Evolutionary conservation across 2,113 vertebrate species (phyloP).

Genomic region (Upupa epops): DNA sequence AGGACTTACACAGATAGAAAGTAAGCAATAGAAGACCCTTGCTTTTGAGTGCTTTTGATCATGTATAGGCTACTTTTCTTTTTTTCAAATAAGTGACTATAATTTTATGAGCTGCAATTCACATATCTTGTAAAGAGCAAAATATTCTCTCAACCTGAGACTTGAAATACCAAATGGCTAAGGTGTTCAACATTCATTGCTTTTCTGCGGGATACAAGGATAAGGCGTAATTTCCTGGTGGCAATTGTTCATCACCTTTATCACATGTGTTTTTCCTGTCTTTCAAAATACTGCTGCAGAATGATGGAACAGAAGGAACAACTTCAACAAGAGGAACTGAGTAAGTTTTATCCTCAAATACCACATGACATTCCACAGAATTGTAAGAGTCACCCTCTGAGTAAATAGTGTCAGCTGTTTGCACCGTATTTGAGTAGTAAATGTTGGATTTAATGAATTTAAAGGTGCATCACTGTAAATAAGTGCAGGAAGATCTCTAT

Average conservation of each 20-base stretch:
- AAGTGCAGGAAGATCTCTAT: neutral
- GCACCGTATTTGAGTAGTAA: neutral
- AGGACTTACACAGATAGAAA: neutral
- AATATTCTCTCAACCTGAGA: neutral
- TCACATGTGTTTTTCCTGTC: neutral
- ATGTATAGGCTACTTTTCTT: neutral
- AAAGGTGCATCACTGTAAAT: neutral
- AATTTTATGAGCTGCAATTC: neutral
- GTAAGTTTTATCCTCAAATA: neutral
- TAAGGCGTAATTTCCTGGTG: neutral
- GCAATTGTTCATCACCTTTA: constrained; percentile 2
- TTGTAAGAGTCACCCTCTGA: neutral
- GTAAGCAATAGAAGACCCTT: neutral
- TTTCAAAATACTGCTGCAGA: neutral
- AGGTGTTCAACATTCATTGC: neutral
- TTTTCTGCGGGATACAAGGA: neutral
- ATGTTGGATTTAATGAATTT: neutral
- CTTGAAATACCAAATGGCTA: neutral
- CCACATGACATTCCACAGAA: neutral
- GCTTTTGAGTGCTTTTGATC: neutral
- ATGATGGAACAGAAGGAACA: neutral
- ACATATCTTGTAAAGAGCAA: neutral
- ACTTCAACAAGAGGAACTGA: neutral
- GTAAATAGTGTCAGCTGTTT: neutral
- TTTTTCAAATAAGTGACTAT: neutral